These are phyloP conservation scores for Macroglossus sobrinus DNA, from an alignment of 2,113 vertebrate genomes.

Conservation along the genomic window DNA sequence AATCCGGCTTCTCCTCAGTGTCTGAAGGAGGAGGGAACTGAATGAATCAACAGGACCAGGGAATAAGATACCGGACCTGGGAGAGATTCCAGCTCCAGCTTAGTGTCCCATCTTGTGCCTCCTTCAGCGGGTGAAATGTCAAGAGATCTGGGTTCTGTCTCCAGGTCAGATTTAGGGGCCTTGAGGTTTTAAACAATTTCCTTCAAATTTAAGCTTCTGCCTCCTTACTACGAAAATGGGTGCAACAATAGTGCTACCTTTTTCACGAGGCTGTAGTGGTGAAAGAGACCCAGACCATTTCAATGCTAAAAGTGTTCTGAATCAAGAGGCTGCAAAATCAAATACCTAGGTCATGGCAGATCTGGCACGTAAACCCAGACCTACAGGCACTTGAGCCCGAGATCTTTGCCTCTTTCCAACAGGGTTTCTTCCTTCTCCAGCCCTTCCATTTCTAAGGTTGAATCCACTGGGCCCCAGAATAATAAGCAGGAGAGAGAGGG, in stretches of 20 bases:
- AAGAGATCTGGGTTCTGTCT: not conserved
- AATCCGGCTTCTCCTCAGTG: not conserved
- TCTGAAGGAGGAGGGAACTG: not conserved
- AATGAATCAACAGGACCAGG: rapidly evolving
- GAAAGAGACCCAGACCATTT: not conserved
- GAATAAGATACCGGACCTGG: rapidly evolving
- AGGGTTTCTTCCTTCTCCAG: not conserved
- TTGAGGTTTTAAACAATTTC: not conserved
- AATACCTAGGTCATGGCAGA: not conserved
- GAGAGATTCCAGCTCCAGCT: not conserved
- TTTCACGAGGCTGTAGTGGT: not conserved
- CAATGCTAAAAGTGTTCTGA: not conserved
- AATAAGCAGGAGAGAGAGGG: not conserved
- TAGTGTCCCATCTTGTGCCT: not conserved
- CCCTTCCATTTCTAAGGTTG: not conserved
- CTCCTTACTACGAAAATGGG: not conserved
- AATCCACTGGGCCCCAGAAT: not conserved
- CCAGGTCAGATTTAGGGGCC: not conserved
- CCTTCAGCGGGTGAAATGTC: rapidly evolving
- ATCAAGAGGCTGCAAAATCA: not conserved
- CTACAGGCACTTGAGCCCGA: not conserved
- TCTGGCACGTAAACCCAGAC: not conserved
- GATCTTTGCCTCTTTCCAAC: not conserved
- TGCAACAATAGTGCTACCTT: not conserved
- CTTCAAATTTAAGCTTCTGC: not conserved